These are phyloP conservation scores for Acromyrmex charruanus DNA, from an alignment of 1,140 invertebrate species.

Conservation along the genomic window DNA sequence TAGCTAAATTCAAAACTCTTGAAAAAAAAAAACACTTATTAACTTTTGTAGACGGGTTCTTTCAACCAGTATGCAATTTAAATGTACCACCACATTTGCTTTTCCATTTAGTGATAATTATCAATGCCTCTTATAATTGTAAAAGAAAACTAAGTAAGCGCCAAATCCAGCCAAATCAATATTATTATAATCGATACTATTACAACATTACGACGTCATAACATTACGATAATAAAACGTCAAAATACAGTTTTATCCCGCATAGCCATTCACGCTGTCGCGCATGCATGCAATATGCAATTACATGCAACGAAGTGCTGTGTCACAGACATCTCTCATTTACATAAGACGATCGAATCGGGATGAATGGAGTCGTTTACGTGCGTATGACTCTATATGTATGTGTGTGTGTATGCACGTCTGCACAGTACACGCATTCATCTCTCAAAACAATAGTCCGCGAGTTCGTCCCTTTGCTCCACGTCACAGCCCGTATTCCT, in stretches of 20 bases:
- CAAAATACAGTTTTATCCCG: constrained; percentile 18
- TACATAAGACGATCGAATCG: constrained; percentile 36
- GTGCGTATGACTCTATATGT: neutral
- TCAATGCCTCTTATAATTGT: neutral
- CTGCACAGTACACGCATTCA: constrained; percentile 63
- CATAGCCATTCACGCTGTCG: neutral
- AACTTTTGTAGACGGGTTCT: neutral
- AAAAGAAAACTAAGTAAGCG: neutral
- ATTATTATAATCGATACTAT: constrained; percentile 5
- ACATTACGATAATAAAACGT: neutral
- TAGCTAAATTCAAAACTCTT: too few relatives aligned
- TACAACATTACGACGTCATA: neutral
- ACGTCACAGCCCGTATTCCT: neutral
- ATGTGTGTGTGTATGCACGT: too few relatives aligned
- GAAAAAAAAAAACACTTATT: neutral
- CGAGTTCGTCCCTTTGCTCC: neutral
- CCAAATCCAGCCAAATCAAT: constrained; percentile 1
- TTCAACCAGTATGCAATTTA: neutral
- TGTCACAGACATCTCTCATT: constrained; percentile 13
- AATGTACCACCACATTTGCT: neutral
- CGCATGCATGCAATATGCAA: neutral
- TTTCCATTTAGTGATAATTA: neutral
- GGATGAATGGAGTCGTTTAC: constrained; percentile 32
- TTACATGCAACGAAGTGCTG: neutral
- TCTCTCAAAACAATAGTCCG: constrained; percentile 68